These are phyloP conservation scores for Corydoras maculifer DNA, from an alignment of 2,113 vertebrate genomes.

Conservation along the genomic window DNA sequence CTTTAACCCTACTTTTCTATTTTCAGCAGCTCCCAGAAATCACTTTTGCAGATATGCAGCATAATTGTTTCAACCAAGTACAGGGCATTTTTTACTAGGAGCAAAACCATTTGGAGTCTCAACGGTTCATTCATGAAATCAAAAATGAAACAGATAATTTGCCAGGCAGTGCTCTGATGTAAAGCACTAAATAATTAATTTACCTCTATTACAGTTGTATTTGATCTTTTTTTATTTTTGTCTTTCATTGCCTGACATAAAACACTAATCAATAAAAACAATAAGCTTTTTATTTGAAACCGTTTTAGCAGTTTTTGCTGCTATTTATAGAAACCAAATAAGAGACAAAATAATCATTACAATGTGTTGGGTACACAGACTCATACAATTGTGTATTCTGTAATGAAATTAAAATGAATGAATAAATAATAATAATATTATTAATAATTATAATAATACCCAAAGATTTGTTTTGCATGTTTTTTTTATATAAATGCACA, in stretches of 20 bases:
- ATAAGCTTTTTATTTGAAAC: background rate
- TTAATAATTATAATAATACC: no score
- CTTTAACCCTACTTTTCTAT: slow-evolving; percentile 59
- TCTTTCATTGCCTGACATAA: background rate
- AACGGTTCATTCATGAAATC: slow-evolving; percentile 19
- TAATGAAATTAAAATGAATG: no score
- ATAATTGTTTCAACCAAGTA: slow-evolving; percentile 59
- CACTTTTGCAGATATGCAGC: slow-evolving; percentile 44
- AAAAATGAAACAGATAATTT: slow-evolving; percentile 19
- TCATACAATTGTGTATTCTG: no score
- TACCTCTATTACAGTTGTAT: background rate
- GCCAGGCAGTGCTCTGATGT: background rate
- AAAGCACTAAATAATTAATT: slow-evolving; percentile 3
- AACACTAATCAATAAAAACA: background rate
- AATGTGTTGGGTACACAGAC: no score
- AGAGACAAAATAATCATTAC: no score
- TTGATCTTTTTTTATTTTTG: background rate
- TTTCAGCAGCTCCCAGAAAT: slow-evolving; percentile 55
- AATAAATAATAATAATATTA: no score
- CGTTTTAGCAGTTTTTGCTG: no score
- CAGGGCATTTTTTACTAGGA: slow-evolving; percentile 27
- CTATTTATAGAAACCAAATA: background rate
- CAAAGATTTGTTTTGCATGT: no score
- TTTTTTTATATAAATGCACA: no score
- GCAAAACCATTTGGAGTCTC: slow-evolving; percentile 14